Conservation (phyloP, 2,888 invertebrate genomes). For the Augiades crinisus region DNA sequence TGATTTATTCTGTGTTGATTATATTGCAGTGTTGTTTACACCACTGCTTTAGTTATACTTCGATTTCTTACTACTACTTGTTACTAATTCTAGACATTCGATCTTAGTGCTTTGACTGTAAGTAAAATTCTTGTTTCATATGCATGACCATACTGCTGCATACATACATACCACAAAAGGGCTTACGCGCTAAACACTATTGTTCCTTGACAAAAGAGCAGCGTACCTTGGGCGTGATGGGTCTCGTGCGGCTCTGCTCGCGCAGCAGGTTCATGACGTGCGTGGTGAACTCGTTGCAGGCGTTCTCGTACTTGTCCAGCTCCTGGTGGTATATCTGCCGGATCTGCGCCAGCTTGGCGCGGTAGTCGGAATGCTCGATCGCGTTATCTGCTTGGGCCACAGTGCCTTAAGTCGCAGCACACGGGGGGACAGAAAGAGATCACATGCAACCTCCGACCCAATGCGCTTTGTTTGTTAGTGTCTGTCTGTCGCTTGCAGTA, state of each 20-base stretch:
- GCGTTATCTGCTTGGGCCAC: conserved; percentile 94
- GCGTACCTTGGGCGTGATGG: conserved; percentile 94
- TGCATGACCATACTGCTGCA: too few relatives aligned
- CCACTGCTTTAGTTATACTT: too few relatives aligned
- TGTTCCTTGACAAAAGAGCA: not conserved
- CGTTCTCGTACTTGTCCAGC: conserved; percentile 99
- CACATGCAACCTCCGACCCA: conserved; percentile 54
- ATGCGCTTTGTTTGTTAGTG: conserved; percentile 15
- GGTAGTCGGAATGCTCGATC: conserved; percentile 99
- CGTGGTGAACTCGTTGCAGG: conserved; percentile 99
- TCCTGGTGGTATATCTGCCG: conserved; percentile 99
- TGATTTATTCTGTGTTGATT: too few relatives aligned
- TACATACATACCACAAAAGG: too few relatives aligned
- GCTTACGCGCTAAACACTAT: too few relatives aligned
- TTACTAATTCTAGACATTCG: too few relatives aligned
- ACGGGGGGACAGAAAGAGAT: conserved; percentile 45
- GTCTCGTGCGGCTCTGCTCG: conserved; percentile 98
- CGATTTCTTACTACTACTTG: too few relatives aligned
- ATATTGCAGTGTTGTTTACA: too few relatives aligned
- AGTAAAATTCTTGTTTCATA: too few relatives aligned
- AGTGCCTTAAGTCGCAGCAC: conserved; percentile 77
- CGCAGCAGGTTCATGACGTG: conserved; percentile 99
- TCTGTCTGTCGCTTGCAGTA: conserved; percentile 6
- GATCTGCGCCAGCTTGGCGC: conserved; percentile 99
- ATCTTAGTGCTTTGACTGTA: too few relatives aligned